Base-by-base conservation (phyloP, 2,888 invertebrate genomes). In the Allygus modestus region DNA sequence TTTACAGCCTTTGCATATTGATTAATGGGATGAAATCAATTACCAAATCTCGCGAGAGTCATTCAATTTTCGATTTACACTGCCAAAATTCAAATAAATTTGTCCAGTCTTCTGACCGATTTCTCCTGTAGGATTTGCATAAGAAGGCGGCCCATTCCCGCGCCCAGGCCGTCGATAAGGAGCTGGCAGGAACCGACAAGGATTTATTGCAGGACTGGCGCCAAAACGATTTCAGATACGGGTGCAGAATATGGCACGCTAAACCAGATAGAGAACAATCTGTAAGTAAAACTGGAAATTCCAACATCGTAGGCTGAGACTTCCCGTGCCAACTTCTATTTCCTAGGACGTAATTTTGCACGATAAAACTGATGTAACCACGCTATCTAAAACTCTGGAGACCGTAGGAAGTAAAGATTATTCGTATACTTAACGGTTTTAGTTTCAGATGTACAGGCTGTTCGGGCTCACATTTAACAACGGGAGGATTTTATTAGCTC, bases 1-100 rank as follows among this genome's bases (percentile, higher is more conserved):
- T 65, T 65, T 31, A 65, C 20, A n/a, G 15, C 58, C 58, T 58
- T 58, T 28, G 31, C 31, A 20, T 23, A 54, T 23, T 65, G 65
- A 65, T 65, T 9, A 15, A 28, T 28, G 4, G 65, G 28, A 2
- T 1, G 7, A 28, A 15, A 65, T 65, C 65, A 65, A 31, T 28
- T 11, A 28, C 17, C 7, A 31, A 58, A 20, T 23, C 23, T 23
- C 12, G 20, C 20, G 20, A 7, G 23, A 54, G 54, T 20, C 65
- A 28, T 65, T 65, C 65, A 65, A 65, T 65, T 65, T 65, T 65
- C 28, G 9, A 28, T 65, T 65, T 28, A 28, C 65, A 65, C 65
- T 28, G 4, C 28, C 65, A 65, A 65, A 65, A 28, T 54, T 20
- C 26, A 65, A 65, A 65, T 65, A 54, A 54, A 54, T 54, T 23